Evolutionary conservation across 1,140 invertebrate genomes (phyloP), one percentile per base, ranked within the genome.

Genomic region (Oryzaephilus surinamensis): DNA sequence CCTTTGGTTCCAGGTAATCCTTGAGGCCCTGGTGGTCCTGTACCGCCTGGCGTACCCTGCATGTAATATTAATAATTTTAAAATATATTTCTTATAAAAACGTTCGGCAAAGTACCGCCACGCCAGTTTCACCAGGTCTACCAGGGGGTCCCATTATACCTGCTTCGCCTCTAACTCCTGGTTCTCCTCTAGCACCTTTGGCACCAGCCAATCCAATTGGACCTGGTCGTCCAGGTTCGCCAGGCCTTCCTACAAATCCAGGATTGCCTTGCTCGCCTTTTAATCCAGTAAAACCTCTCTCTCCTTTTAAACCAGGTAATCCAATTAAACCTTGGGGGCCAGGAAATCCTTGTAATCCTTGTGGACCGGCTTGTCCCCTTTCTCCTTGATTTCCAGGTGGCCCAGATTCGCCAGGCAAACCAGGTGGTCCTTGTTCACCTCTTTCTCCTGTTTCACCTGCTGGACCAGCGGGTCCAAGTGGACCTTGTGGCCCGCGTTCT

Each of bases 1-100:
- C 82, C 83, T 56, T 84, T 85, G 27, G 76, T 66, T 41, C 88
- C 88, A 6, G 76, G 72, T 12, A 78, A 54, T 18, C 86, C 84
- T 46, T 75, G 62, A 19, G 69, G 58, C 31, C 81, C 81, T 29
- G 71, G 58, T 27, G 72, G 69, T 11, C 84, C 81, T 14, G 61
- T 44, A 36, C 67, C 62, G 32, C 80, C 81, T 58, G 78, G 66
- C 42, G 65, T 66, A 16, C 77, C 77, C 74, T 78, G 37, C 39
- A 55, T 48, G 4, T 20, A 36, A 10, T 24, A 16, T 13, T 37
- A 32, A 32, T 41, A 28, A 31, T 19, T 10, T 32, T 15, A 20
- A 0, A 30, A n/a, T 17, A 30, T 3, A 16, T 14, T 11, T 11
- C 12, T 12, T 12, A 6, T 8, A 12, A 24, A 11, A 24, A 24